These are phyloP conservation scores for Idaea aversata DNA, from an alignment of 2,888 invertebrate species.

Conservation along the genomic window DNA sequence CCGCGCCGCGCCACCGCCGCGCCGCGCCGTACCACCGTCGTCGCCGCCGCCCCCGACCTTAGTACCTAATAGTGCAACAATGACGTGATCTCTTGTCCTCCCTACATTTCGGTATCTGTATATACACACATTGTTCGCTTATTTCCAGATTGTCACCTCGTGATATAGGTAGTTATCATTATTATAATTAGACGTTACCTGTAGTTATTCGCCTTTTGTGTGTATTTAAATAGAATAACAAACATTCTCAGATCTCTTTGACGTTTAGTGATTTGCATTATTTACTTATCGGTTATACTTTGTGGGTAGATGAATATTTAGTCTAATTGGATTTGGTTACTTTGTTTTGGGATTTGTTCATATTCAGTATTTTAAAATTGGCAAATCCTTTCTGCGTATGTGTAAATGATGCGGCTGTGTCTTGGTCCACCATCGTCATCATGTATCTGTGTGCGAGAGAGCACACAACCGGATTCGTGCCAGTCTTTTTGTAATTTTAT, in stretches of 20 bases:
- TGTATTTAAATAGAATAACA: no score
- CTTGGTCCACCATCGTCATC: slow-evolving; percentile 55
- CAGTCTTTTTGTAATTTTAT: slow-evolving; percentile 74
- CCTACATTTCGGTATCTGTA: neutral
- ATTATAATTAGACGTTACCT: no score
- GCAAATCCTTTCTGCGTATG: slow-evolving; percentile 47
- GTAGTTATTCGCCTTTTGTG: no score
- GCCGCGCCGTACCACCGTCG: slow-evolving; percentile 46
- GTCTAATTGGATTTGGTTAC: neutral
- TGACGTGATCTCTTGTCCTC: slow-evolving; percentile 69
- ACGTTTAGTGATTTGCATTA: no score
- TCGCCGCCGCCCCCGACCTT: slow-evolving; percentile 67
- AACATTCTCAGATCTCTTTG: no score
- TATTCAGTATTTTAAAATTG: slow-evolving; percentile 13
- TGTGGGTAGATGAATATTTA: no score
- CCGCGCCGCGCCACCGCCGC: slow-evolving; percentile 48
- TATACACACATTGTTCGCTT: neutral
- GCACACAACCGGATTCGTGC: slow-evolving; percentile 65
- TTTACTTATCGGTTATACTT: no score
- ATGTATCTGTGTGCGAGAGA: slow-evolving; percentile 50
- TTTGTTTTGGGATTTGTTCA: slow-evolving; percentile 1
- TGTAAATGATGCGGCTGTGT: slow-evolving; percentile 58
- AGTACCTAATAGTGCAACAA: slow-evolving; percentile 53
- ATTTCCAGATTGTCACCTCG: neutral
- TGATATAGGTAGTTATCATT: no score